Evolutionary conservation across 2,888 invertebrate genomes (phyloP), one percentile per base, ranked within the genome.

Genomic region (Pachliopta kotzebuea): DNA sequence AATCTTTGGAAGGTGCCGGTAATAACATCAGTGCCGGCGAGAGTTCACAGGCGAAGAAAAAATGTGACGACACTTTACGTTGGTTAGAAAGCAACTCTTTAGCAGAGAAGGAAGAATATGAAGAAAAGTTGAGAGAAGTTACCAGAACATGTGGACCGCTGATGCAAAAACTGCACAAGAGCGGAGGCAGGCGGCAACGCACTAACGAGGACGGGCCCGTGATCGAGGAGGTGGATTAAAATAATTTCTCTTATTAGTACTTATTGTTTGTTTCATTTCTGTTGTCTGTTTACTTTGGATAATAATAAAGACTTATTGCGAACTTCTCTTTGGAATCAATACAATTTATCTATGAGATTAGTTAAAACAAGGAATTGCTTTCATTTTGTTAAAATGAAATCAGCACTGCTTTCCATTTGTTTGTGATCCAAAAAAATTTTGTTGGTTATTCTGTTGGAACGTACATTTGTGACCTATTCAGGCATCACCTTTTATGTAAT

Each of bases 21-120:
- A 83, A 82, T 17, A 94, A 93, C 74, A 77, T 96, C 24, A 83
- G 84, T 7, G 92, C 93, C 17, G 81, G 89, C 0, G 96, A 96
- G 70, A 94, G 93, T 76, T 71, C 78, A 9, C 89, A 82, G 59
- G 92, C 92, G 7, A 78, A 81, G 52, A 79, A 83, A 55, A 88
- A 91, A 68, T 94, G 94, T 72, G 92, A 93, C 0, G 93, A 93
- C 3, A 87, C 92, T 42, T 76, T 95, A 59, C 86, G 88, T 60
- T 96, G 96, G 96, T 80, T 96, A 67, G 95, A 96, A 70, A 86
- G 83, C 62, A 95, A 95, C 79, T 84, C 92, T 17, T 79, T 94
- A 60, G 95, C 95, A 4, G 94, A 95, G 63, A 94, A 93, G 74
- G 94, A 93, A 0, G 95, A 95, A 75, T 95, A 92, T 72, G 94